Conservation (phyloP, 1,140 invertebrate genomes). For the Drosophila lacertosa region DNA sequence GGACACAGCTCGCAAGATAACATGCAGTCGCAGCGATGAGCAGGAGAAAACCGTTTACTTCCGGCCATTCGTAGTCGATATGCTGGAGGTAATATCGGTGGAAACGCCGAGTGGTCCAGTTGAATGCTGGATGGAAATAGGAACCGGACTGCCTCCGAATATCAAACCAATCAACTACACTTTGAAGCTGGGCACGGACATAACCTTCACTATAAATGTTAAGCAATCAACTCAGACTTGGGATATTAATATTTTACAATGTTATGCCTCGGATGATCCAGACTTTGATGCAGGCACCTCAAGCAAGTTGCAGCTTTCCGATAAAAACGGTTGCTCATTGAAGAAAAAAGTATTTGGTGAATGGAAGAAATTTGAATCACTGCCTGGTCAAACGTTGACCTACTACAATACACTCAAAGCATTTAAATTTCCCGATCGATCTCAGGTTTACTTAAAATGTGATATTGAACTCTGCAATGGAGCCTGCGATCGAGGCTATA, state of each 20-base stretch:
- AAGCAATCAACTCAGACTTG: conserved; percentile 87
- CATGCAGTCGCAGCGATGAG: conserved; percentile 85
- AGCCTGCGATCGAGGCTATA: conserved; percentile 68
- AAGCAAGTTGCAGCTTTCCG: conserved; percentile 87
- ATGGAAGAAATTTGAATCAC: conserved; percentile 87
- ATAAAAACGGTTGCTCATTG: conserved; percentile 88
- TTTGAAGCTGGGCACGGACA: conserved; percentile 89
- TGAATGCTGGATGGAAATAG: conserved; percentile 92
- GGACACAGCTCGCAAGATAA: conserved; percentile 87
- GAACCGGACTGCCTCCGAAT: conserved; percentile 88
- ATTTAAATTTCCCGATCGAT: conserved; percentile 90
- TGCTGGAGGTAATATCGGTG: conserved; percentile 89
- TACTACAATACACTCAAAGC: conserved; percentile 89
- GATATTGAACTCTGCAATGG: conserved; percentile 87
- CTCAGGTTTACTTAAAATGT: conserved; percentile 90
- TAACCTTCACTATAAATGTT: conserved; percentile 89
- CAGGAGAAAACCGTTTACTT: conserved; percentile 88
- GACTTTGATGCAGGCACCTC: conserved; percentile 87
- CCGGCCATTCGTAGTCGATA: conserved; percentile 89
- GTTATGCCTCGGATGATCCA: conserved; percentile 89
- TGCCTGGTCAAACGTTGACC: conserved; percentile 86
- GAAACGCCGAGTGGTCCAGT: conserved; percentile 87
- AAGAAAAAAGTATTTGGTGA: conserved; percentile 88
- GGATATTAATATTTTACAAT: conserved; percentile 89
- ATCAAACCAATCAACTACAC: conserved; percentile 84